Conservation (phyloP, 2,888 invertebrate species). For the Drosophila nr. perissopoda region DNA sequence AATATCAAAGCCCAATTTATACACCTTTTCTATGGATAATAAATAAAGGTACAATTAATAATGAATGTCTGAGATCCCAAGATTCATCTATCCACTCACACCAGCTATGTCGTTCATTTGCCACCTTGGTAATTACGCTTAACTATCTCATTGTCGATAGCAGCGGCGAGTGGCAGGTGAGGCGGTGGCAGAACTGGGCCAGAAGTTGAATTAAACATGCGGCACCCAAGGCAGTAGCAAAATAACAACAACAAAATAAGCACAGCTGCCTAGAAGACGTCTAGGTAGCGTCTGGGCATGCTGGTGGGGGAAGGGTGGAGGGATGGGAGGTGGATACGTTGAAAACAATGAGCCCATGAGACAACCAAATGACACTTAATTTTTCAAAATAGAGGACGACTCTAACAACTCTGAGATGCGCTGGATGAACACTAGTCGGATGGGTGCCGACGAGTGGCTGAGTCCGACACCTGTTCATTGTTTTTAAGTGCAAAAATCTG, state of each 20-base stretch:
- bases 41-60: conserved; percentile 55
- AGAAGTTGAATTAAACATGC: conserved; percentile 55
- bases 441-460: neutral
- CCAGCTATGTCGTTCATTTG: conserved; percentile 37
- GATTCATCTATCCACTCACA: conserved; percentile 1
- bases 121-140: conserved; percentile 78
- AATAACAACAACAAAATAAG: conserved; percentile 12
- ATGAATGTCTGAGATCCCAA: conserved; percentile 52
- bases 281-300: conserved; percentile 12
- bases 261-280: conserved; percentile 28
- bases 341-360: conserved; percentile 65
- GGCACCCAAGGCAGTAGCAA: conserved; percentile 35
- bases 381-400: conserved; percentile 69
- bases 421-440: conserved; percentile 5
- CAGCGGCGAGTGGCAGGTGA: neutral
- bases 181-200: neutral
- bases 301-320: too few relatives aligned
- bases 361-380: conserved; percentile 74
- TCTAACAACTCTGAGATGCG: conserved; percentile 8
- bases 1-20: neutral
- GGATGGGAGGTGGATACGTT: conserved; percentile 21
- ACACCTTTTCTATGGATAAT: conserved; percentile 3
- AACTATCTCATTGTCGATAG: conserved; percentile 75
- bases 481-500: conserved; percentile 47
- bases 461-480: conserved; percentile 53